phyloP scores from a whole-genome alignment of 2,888 invertebrate genomes.

The Hypomecis atomaria region DNA sequence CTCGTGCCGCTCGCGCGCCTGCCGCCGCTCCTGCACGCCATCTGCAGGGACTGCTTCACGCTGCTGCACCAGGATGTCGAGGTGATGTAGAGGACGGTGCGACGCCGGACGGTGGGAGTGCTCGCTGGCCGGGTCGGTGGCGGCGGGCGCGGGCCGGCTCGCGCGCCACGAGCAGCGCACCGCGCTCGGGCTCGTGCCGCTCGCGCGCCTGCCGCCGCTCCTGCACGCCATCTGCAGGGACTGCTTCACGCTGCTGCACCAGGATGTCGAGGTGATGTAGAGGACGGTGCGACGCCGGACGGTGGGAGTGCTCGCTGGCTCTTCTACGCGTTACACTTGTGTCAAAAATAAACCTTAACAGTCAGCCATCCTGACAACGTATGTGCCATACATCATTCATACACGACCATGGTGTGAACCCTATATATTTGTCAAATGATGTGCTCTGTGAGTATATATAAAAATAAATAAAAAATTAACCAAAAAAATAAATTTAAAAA shows the following conservation, averaged over 20 bases:
- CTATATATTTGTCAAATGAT: too few species aligned
- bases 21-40: constrained; percentile 92
- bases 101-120: too few species aligned
- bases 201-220: constrained; percentile 91
- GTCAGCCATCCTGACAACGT: too few species aligned
- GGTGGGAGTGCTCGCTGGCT: too few species aligned
- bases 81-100: constrained; percentile 65
- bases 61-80: constrained; percentile 94
- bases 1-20: constrained; percentile 93
- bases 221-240: constrained; percentile 93
- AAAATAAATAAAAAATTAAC: too few species aligned
- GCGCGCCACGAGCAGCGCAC: constrained; percentile 94
- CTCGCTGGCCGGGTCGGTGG: constrained; percentile 90
- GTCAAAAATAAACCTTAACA: too few species aligned
- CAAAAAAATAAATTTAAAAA: too few species aligned
- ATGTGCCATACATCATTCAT: too few species aligned
- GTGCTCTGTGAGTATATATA: too few species aligned
- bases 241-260: constrained; percentile 93
- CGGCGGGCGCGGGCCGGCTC: constrained; percentile 92
- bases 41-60: constrained; percentile 93
- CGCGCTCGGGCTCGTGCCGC: constrained; percentile 93
- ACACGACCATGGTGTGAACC: too few species aligned
- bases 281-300: not conserved
- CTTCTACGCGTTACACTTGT: too few species aligned
- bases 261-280: constrained; percentile 90